phyloP scores from a whole-genome alignment of 2,888 invertebrate genomes.

The Ecliptopera silaceata region DNA sequence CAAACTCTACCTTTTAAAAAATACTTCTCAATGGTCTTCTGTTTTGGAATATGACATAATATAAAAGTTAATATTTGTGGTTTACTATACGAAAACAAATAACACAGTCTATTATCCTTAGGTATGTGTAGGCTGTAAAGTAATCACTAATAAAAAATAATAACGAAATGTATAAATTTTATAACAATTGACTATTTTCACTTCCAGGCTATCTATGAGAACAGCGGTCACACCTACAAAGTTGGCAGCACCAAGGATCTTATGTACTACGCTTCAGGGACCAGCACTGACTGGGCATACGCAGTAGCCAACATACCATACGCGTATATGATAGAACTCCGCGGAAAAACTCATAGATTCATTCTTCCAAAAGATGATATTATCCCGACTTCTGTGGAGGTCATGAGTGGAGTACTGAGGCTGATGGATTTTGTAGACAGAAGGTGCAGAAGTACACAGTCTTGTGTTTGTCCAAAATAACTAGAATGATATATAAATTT shows the following conservation, averaged over 20 bases:
- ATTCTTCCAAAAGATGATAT: slow-evolving; percentile 70
- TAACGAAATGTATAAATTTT: too few species aligned
- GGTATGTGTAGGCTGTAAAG: too few species aligned
- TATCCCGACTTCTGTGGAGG: slow-evolving; percentile 55
- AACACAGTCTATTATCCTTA: too few species aligned
- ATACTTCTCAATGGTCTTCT: too few species aligned
- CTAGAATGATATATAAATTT: neutral
- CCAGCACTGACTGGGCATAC: slow-evolving; percentile 74
- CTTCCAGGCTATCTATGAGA: slow-evolving; percentile 60
- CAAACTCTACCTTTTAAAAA: too few species aligned
- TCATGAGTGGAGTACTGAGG: slow-evolving; percentile 54
- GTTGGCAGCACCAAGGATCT: slow-evolving; percentile 76
- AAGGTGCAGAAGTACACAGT: slow-evolving; percentile 39
- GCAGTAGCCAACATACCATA: slow-evolving; percentile 64
- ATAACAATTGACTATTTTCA: too few species aligned
- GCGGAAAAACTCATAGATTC: slow-evolving; percentile 66
- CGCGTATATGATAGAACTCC: slow-evolving; percentile 72
- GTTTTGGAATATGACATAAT: too few species aligned
- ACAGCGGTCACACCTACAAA: slow-evolving; percentile 67
- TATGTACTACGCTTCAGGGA: slow-evolving; percentile 74
- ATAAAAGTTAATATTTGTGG: too few species aligned
- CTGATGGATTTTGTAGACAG: slow-evolving; percentile 66
- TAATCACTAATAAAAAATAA: too few species aligned
- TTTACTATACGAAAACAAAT: too few species aligned
- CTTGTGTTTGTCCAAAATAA: slow-evolving; percentile 44